Evolutionary conservation across 1,140 invertebrate species (phyloP), one percentile per base, ranked within the genome.

Genomic region (Oncopeltus fasciatus): DNA sequence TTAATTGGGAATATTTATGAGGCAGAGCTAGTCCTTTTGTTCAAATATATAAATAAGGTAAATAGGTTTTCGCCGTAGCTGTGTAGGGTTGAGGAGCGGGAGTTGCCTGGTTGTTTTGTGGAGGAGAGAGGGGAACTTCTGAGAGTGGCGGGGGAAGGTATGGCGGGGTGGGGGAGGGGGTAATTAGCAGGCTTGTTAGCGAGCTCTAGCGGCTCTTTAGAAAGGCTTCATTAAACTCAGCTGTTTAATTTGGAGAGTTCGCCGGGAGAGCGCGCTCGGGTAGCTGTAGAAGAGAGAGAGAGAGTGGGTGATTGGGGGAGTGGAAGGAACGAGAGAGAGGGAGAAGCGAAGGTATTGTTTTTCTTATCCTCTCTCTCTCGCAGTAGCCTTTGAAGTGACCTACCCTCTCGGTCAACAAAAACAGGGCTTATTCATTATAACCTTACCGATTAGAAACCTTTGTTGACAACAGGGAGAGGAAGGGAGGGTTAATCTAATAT

Each of bases 41-140:
- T 56, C 33, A 61, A 61, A 61, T 61, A 56, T 49, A 61, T 61
- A 61, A 61, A 61, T 61, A 61, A 61, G 56, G 60, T 61, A 61
- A 61, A 61, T 61, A 61, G 60, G 60, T 61, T 61, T 61, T 53
- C 31, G 60, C n/a, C n/a, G n/a, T n/a, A n/a, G n/a, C n/a, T n/a
- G n/a, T n/a, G n/a, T n/a, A n/a, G n/a, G n/a, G n/a, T n/a, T n/a
- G n/a, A n/a, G n/a, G n/a, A n/a, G n/a, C n/a, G n/a, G n/a, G n/a
- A n/a, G n/a, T n/a, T n/a, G n/a, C n/a, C n/a, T n/a, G n/a, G n/a
- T n/a, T n/a, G n/a, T n/a, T n/a, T n/a, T n/a, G n/a, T n/a, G n/a
- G n/a, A n/a, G n/a, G n/a, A n/a, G n/a, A n/a, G n/a, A n/a, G n/a
- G n/a, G n/a, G n/a, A n/a, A n/a, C n/a, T n/a, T n/a, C n/a, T n/a